Percentiles rank a stretch among this genome's conserved stretches.
Conservation (phyloP, 2,113 vertebrate genomes). For the Pedetes capensis region DNA sequence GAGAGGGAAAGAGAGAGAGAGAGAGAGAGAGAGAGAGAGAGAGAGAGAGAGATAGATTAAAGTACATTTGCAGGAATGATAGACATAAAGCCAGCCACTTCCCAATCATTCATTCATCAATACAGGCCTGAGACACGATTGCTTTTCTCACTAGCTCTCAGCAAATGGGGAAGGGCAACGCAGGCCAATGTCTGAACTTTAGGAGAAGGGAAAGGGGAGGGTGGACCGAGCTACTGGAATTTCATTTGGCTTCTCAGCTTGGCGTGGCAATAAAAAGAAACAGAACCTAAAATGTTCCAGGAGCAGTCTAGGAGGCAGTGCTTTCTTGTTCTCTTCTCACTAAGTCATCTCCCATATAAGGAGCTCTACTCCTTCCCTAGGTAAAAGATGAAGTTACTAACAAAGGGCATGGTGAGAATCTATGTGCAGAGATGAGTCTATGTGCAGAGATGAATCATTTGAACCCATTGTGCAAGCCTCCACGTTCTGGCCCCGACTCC, state of each 20-base stretch:
- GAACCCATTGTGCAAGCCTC: neutral
- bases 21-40: too few species aligned
- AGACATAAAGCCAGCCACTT: neutral
- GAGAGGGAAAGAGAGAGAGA: too few species aligned
- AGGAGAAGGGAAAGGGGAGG: neutral
- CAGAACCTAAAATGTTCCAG: neutral
- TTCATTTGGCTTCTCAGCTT: neutral
- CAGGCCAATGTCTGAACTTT: neutral
- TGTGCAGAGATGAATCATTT: neutral
- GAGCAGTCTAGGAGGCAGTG: neutral
- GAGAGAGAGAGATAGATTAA: too few species aligned
- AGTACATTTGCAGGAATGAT: neutral
- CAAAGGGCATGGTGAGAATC: too few species aligned
- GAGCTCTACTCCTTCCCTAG: neutral
- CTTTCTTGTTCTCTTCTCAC: neutral
- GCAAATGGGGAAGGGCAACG: neutral
- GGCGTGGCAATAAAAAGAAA: neutral
- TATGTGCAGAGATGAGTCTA: neutral
- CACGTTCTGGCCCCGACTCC: neutral
- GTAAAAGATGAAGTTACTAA: neutral
- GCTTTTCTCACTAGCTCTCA: neutral
- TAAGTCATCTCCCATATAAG: neutral
- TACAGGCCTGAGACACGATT: neutral
- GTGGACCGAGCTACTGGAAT: neutral
- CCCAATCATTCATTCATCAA: neutral